Evolutionary conservation across 2,888 invertebrate genomes (phyloP), one percentile per base, ranked within the genome.

Genomic region (Maniola hyperantus): DNA sequence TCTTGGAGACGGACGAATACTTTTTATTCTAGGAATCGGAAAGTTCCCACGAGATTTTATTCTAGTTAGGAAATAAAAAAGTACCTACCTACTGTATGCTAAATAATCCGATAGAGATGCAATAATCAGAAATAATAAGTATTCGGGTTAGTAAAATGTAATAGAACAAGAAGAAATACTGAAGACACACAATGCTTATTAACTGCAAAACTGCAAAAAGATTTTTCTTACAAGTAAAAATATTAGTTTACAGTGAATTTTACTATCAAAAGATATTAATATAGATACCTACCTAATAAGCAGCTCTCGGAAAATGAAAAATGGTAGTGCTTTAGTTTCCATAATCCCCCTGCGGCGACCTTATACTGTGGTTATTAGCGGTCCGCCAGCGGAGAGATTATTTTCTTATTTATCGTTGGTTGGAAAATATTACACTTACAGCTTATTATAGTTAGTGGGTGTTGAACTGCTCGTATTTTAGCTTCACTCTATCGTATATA

Each of bases 311-410:
- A 36, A 64, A 61, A 42, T 53, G 62, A 65, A 59, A 67, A 63
- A 60, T 59, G 20, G 54, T 65, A 50, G n/a, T 54, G 34, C 50
- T 62, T 53, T 67, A 64, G 50, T 65, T 46, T 60, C 61, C 51
- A 53, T 59, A 63, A 66, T 63, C 65, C 44, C 61, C 36, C 53
- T 11, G 36, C 62, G 59, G 62, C 34, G 20, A 53, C 18, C 51
- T 64, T 50, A 51, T 42, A 51, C n/a, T 55, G 58, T 44, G 58
- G 62, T 67, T 67, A 66, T 69, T 67, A 69, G 44, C 67, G 36
- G 10, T 61, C 15, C 60, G 61, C 58, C 53, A 11, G 57, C 61
- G 53, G 54, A 59, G 54, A 50, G 64, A 46, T 67, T 63, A 50
- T 70, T 55, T 69, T 58, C 55, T 63, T 63, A 50, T 61, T 61